Evolutionary conservation across 2,797 vertebrate genomes (phyloP).

Genomic region (Enteromius viviparus): DNA sequence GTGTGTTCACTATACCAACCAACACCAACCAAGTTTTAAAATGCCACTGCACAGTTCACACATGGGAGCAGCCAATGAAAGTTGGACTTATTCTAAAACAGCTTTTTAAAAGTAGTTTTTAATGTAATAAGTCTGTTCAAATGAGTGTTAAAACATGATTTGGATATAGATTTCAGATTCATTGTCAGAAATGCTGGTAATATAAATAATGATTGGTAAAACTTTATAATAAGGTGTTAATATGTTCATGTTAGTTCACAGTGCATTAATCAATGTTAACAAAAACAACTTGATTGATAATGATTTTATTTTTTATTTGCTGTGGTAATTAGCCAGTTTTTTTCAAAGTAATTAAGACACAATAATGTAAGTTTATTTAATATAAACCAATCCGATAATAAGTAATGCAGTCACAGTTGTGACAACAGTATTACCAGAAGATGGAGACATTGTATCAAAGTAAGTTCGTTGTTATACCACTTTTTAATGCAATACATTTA

Average conservation of each 20-base stretch:
- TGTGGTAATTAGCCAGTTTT: background rate
- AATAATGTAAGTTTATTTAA: background rate
- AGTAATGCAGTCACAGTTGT: background rate
- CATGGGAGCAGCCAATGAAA: background rate
- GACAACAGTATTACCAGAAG: slow-evolving; percentile 24
- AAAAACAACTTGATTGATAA: too few species aligned
- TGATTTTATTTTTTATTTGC: background rate
- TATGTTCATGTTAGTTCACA: too few species aligned
- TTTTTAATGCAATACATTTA: background rate
- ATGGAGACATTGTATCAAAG: slow-evolving; percentile 38
- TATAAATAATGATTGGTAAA: background rate
- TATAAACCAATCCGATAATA: background rate
- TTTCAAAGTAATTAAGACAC: slow-evolving; percentile 10
- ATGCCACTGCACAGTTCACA: background rate
- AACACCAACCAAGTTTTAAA: background rate
- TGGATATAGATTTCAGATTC: background rate
- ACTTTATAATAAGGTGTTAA: too few species aligned
- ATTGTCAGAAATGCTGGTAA: background rate
- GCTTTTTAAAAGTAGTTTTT: background rate
- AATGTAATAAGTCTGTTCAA: background rate
- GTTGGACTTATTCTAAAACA: background rate
- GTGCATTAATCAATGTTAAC: too few species aligned
- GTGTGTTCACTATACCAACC: slow-evolving; percentile 11
- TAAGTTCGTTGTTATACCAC: background rate
- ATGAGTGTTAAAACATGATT: background rate